phyloP scores from a whole-genome alignment of 2,113 vertebrate species.

The Polypterus bichir region DNA sequence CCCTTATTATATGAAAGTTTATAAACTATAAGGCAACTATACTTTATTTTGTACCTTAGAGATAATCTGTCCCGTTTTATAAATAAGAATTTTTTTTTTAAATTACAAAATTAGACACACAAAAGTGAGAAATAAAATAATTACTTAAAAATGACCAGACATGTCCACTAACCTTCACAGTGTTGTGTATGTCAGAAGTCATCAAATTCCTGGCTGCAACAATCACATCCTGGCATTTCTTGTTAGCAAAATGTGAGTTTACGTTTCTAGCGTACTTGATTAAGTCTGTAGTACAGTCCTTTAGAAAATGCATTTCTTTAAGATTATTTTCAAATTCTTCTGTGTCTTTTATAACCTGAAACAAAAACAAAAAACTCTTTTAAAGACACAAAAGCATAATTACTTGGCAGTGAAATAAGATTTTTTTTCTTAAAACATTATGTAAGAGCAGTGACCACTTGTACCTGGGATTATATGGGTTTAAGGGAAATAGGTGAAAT shows the following conservation, averaged over 20 bases:
- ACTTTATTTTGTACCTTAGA: no score
- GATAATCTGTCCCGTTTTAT: no score
- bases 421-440: not conserved
- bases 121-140: no score
- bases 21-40: no score
- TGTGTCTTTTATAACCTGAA: constrained; percentile 79
- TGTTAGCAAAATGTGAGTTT: constrained; percentile 87
- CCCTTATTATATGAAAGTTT: no score
- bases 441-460: no score
- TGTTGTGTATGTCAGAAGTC: constrained; percentile 93
- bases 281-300: constrained; percentile 67
- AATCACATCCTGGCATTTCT: constrained; percentile 91
- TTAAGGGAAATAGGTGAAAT: no score
- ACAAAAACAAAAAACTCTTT: not conserved
- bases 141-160: no score
- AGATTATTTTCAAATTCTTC: constrained; percentile 78
- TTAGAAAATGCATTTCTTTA: constrained; percentile 69
- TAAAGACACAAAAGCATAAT: not conserved
- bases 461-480: no score
- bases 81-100: no score
- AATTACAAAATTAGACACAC: no score
- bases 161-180: constrained; percentile 61
- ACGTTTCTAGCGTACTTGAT: constrained; percentile 79
- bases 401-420: not conserved
- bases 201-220: constrained; percentile 81